Evolutionary conservation across 2,888 invertebrate genomes (phyloP), one percentile per base, ranked within the genome.

Genomic region (Ichneumon xanthorius): DNA sequence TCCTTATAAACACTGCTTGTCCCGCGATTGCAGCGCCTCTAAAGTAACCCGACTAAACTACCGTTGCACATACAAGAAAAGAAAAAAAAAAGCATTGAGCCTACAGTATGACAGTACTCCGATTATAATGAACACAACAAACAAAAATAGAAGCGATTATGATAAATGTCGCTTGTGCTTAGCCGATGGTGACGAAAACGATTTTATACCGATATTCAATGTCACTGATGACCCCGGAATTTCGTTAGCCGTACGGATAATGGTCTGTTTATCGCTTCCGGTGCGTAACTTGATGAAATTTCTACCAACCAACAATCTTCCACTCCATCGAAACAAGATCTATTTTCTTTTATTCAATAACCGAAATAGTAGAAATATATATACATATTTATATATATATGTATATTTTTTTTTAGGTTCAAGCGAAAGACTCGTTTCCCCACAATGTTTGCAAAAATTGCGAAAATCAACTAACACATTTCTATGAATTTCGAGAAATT

Each of bases 251-350:
- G 63, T 86, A 33, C 87, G 84, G 70, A 89, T 89, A 40, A 89
- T 89, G 89, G 82, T 89, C 72, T 89, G 89, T 61, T 75, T 89
- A 11, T 88, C 89, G 19, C 80, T 89, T 68, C 88, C 88, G 82
- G 88, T 89, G 86, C 58, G 87, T 87, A 87, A 67, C 61, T 67
- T 67, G 11, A 55, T 65, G 81, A 71, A 37, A 16, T 33, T 22
- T 73, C 4, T 55, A 11, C 2, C 22, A 45, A 58, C 30, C 16
- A 7, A 70, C 45, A 48, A 48, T 16, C 4, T 48, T 40, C 22
- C 9, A 26, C 14, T 14, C 3, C 11, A 4, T 26, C 58, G 26
- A 37, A 22, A 37, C 9, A 40, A 40, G 7, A 11, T 40, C 3
- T 11, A 63, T 45, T 67, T 45, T n/a, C 4, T 11, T 79, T 53